phyloP scores from a whole-genome alignment of 2,888 invertebrate species.

The Amphipoea lucens region DNA sequence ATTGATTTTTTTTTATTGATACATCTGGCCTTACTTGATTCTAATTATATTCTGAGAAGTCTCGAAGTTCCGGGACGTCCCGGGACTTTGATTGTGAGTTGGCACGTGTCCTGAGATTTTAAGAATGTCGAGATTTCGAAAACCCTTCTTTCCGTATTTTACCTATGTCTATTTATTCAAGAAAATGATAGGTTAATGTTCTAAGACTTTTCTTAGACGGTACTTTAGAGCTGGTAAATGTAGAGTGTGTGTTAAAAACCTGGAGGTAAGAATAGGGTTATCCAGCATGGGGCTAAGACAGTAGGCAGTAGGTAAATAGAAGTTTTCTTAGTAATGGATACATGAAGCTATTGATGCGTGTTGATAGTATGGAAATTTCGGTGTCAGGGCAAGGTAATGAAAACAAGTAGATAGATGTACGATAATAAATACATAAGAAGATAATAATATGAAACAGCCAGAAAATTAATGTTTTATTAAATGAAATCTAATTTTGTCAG shows the following conservation, averaged over 20 bases:
- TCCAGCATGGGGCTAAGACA: background rate
- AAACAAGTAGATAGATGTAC: background rate
- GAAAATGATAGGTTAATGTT: background rate
- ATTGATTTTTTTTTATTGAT: background rate
- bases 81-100: too few species aligned
- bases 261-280: background rate
- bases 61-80: background rate
- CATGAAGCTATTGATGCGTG: background rate
- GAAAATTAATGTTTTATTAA: too few species aligned
- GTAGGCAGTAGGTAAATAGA: background rate
- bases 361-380: background rate
- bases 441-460: background rate
- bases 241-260: background rate
- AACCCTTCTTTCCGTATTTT: too few species aligned
- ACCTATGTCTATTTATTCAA: background rate
- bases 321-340: constrained; percentile 4
- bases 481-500: background rate
- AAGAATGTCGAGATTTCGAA: too few species aligned
- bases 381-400: background rate
- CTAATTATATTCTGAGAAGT: background rate
- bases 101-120: too few species aligned
- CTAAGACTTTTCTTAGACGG: background rate
- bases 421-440: background rate
- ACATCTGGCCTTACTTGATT: background rate
- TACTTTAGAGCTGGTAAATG: background rate